A percentile compares a stretch with the other conserved stretches of the same genome.
Conservation (phyloP, 2,113 vertebrate genomes). For the Pelobates fuscus region DNA sequence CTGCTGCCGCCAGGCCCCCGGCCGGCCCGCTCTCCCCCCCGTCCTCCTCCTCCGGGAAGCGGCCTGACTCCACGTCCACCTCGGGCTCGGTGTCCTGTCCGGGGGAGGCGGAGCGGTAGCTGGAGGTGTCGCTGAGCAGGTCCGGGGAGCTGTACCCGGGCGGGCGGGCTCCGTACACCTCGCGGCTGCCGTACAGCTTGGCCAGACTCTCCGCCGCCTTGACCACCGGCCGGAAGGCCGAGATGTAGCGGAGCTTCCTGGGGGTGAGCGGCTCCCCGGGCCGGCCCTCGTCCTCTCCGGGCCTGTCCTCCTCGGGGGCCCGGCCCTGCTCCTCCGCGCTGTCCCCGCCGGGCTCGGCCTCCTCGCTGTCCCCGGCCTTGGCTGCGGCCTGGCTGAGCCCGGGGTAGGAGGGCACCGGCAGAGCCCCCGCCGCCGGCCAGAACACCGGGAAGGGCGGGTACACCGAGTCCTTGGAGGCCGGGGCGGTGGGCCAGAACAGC, state of each 20-base stretch:
- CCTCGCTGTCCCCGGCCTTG: conserved; percentile 67
- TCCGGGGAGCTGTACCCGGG: conserved; percentile 79
- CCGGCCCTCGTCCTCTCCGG: conserved; percentile 74
- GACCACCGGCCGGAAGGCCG: conserved; percentile 90
- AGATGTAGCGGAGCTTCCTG: conserved; percentile 86
- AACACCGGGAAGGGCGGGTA: conserved; percentile 92
- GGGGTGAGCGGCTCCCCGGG: conserved; percentile 74
- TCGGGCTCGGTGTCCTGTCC: conserved; percentile 90
- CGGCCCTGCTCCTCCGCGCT: conserved; percentile 72
- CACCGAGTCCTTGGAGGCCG: conserved; percentile 72
- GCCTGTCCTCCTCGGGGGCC: conserved; percentile 63
- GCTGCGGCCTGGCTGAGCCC: conserved; percentile 64
- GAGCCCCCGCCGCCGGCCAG: conserved; percentile 83
- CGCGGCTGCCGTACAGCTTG: conserved; percentile 89
- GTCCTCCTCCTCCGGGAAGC: conserved; percentile 79
- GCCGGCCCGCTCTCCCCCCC: conserved; percentile 60
- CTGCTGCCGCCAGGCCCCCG: conserved; percentile 19
- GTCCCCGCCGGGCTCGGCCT: conserved; percentile 60
- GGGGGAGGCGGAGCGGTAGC: conserved; percentile 85
- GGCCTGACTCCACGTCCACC: conserved; percentile 90
- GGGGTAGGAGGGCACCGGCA: conserved; percentile 81
- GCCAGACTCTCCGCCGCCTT: conserved; percentile 92
- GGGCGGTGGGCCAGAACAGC: conserved; percentile 71
- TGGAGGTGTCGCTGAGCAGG: conserved; percentile 91
- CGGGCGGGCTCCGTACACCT: conserved; percentile 65